These are phyloP conservation scores for Gadopsis bispinosus DNA, from an alignment of 2,797 vertebrate genomes.

Conservation along the genomic window DNA sequence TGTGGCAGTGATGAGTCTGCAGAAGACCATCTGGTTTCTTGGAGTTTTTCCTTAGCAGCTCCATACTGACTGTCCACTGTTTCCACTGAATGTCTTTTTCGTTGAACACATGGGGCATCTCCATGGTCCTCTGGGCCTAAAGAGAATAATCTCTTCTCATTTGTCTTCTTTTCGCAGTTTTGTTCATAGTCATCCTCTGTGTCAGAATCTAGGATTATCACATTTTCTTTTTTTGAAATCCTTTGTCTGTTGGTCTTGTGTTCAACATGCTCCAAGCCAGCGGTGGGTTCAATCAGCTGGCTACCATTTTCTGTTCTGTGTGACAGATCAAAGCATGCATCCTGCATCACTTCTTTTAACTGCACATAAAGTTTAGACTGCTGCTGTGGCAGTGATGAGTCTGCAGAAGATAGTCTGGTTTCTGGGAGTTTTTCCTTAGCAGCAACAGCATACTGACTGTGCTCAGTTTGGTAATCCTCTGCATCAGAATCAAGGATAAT, in stretches of 20 bases:
- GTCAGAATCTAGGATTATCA: slow-evolving; percentile 35
- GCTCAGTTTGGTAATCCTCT: no score
- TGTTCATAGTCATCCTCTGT: slow-evolving; percentile 13
- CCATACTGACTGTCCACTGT: background rate
- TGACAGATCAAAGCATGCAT: background rate
- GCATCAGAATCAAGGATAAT: slow-evolving; percentile 17
- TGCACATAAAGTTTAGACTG: background rate
- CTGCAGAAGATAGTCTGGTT: background rate
- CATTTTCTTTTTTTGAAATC: background rate
- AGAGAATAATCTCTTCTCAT: background rate
- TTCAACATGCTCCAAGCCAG: background rate
- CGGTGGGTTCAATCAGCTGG: background rate
- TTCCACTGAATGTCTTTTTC: background rate
- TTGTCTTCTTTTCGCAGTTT: background rate
- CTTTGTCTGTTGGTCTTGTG: background rate
- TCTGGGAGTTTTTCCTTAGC: background rate
- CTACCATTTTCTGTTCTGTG: background rate
- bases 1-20: background rate
- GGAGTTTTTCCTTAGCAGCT: background rate
- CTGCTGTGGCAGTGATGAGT: background rate
- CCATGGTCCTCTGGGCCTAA: background rate
- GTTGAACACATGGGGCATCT: background rate
- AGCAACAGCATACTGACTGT: background rate
- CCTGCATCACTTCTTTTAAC: background rate
- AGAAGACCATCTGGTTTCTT: background rate